Conservation (phyloP, 2,797 vertebrate genomes). For the Cyprinodon diabolis region DNA sequence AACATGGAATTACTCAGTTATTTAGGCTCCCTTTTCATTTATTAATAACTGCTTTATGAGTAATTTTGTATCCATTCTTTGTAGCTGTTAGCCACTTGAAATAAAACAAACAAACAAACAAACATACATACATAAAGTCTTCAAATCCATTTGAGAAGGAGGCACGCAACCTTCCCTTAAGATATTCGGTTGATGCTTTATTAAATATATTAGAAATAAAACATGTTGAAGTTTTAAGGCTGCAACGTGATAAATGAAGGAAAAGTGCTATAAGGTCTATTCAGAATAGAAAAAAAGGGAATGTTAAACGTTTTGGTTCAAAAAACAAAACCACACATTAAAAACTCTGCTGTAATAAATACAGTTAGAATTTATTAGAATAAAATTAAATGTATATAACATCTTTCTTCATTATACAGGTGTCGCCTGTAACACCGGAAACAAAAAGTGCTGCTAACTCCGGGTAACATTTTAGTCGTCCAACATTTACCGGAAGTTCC, state of each 20-base stretch:
- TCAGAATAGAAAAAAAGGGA: neutral
- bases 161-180: neutral
- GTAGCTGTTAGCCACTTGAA: neutral
- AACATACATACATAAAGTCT: neutral
- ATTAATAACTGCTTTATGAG: neutral
- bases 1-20: neutral
- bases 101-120: neutral
- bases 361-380: neutral
- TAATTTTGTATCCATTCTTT: neutral
- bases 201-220: neutral
- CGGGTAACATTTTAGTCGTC: constrained; percentile 48
- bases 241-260: neutral
- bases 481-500: constrained; percentile 56
- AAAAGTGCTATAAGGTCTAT: neutral
- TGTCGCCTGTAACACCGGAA: neutral
- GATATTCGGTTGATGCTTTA: neutral
- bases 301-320: neutral
- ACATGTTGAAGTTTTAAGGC: neutral
- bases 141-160: neutral
- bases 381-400: neutral
- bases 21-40: neutral
- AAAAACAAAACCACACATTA: neutral
- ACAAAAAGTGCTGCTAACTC: neutral
- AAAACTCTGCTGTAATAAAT: neutral
- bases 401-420: too few species aligned